Evolutionary conservation across 2,888 invertebrate genomes (phyloP), one percentile per base, ranked within the genome.

Genomic region (Sesamia inferens): DNA sequence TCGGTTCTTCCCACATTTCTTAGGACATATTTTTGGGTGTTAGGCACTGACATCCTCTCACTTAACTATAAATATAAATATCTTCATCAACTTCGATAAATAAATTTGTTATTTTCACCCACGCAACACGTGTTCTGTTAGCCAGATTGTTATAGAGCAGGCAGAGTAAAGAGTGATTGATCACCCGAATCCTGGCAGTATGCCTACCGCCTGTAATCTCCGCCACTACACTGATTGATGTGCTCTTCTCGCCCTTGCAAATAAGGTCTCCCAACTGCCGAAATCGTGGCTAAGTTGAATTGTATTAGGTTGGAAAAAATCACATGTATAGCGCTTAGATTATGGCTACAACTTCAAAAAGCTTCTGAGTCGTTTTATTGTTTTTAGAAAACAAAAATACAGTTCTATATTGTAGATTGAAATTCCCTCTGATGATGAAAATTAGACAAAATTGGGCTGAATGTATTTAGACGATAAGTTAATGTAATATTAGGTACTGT

Each of bases 151-250:
- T 68, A 69, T 59, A 68, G 51, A 42, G 39, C 5, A 39, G 55
- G 61, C 71, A 66, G 62, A 75, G 71, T 67, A 64, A 48, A 64
- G 67, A 71, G 68, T 86, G 84, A 84, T 84, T 86, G 85, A 84
- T 84, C 71, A 70, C 74, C 63, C 58, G 68, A 77, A 72, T 80
- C 71, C 71, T 71, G 68, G 62, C 59, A 68, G 84, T 73, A 63
- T 71, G 79, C 65, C 76, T 79, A 51, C 71, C 63, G 72, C 74
- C 69, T 71, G 67, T 85, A 84, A 86, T 79, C 75, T 74, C 69
- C 66, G 42, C 42, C 51, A 57, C 77, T 81, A 70, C 76, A 68
- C 59, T 78, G 82, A 82, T 82, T 84, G 67, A 82, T 82, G 82
- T 74, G 68, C 61, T 73, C 71, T 31, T 76, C 71, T 39, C 62